Evolutionary conservation across 2,113 vertebrate genomes (phyloP).

Genomic region (Agelaius tricolor): DNA sequence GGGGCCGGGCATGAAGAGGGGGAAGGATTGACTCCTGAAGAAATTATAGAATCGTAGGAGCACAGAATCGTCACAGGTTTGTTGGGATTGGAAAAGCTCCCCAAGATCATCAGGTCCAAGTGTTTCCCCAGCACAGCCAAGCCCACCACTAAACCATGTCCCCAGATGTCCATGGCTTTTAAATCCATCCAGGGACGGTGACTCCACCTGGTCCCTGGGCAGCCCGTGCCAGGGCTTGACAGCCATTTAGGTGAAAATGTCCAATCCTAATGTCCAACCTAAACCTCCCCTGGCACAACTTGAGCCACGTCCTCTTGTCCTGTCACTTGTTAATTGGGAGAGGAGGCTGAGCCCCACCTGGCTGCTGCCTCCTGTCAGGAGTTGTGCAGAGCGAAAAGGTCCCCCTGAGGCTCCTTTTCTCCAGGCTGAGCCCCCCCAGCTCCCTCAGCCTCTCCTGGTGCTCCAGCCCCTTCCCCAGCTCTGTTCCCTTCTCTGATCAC

Average conservation of each 20-base stretch:
- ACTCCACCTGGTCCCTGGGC: background rate
- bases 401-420: background rate
- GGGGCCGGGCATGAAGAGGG: fast-evolving
- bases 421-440: background rate
- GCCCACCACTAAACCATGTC: background rate
- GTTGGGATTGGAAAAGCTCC: background rate
- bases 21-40: fast-evolving
- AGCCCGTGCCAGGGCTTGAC: background rate
- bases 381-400: background rate
- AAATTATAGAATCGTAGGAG: fast-evolving
- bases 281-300: background rate
- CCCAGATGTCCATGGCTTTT: background rate
- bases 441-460: background rate
- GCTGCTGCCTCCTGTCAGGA: background rate
- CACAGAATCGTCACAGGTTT: background rate
- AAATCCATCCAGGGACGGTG: background rate
- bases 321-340: too few species aligned
- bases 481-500: background rate
- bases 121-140: background rate
- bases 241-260: fast-evolving
- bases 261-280: background rate
- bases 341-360: fast-evolving
- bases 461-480: background rate
- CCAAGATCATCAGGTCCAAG: background rate
- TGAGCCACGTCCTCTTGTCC: background rate